Base-by-base conservation (phyloP, 2,888 invertebrate genomes). In the Tiliacea aurago region DNA sequence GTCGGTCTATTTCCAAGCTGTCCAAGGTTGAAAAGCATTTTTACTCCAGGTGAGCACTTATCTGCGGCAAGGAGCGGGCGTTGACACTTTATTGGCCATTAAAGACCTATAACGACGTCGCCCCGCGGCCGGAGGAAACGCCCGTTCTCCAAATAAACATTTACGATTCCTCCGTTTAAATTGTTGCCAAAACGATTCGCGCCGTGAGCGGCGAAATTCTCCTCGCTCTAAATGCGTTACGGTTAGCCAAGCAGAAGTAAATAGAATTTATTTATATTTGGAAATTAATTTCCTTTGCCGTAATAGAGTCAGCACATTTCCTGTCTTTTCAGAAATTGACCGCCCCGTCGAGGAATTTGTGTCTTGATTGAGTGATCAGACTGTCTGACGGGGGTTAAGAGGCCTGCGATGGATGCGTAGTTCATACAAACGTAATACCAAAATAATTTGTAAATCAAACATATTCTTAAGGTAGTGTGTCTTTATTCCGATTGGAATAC, bases 81-180 rank as follows among this genome's bases (percentile, higher is more conserved):
- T 91, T 93, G 95, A 94, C 94, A 94, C 92, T 95, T 95, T 95
- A 95, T 95, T 94, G 94, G 93, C 93, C 93, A 95, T 95, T 95
- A 94, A 94, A 94, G 91, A 94, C 92, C 93, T 92, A 92, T 95
- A 95, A 95, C 94, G 94, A 94, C 89, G 90, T 91, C 91, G 91
- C 91, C 92, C 92, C 92, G 92, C 90, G 90, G 91, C 92, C 90
- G 84, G 87, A 90, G 91, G 90, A 92, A 94, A 92, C 90, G 89
- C 91, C 88, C 89, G 87, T 91, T 89, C 90, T 90, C 93, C 93
- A 94, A 95, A 95, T 95, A 95, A 95, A 95, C 95, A 95, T 95
- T 95, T 95, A 94, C 94, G 95, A 94, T 93, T 93, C 87, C 90
- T 89, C 86, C 93, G 93, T 92, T 94, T 94, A 95, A 95, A 94